Percentiles rank a stretch among this genome's conserved stretches.
phyloP scores from a whole-genome alignment of 2,113 vertebrate species.

The Aptenodytes forsteri region DNA sequence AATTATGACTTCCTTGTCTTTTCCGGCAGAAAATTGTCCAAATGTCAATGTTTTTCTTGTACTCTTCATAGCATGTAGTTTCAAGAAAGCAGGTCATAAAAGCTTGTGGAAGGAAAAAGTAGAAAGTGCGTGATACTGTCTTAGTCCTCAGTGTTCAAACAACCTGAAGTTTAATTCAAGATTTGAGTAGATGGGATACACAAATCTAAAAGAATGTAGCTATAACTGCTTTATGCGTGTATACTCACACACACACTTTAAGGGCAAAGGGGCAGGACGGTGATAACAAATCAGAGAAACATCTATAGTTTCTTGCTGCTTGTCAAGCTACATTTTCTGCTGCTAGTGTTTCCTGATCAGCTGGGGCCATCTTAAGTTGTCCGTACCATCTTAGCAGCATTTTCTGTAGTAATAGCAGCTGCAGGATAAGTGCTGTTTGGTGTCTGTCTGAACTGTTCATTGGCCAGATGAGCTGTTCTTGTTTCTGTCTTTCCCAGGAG shows the following conservation, averaged over 20 bases:
- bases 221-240: not conserved
- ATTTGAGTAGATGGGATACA: not conserved
- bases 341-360: not conserved
- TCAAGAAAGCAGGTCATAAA: not conserved
- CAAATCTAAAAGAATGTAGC: not conserved
- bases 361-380: not conserved
- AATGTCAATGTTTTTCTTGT: not conserved
- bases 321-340: not conserved
- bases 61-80: not conserved
- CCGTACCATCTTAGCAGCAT: not conserved
- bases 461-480: not conserved
- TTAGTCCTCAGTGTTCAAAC: not conserved
- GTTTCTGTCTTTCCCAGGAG: not conserved
- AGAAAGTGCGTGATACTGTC: not conserved
- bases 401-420: not conserved
- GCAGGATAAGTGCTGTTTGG: not conserved
- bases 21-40: not conserved
- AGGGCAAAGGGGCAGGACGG: not conserved
- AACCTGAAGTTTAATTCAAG: not conserved
- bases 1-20: not conserved
- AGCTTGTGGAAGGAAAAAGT: not conserved
- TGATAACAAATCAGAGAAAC: not conserved
- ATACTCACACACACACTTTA: not conserved
- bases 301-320: not conserved
- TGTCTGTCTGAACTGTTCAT: not conserved